A percentile compares a stretch with the other conserved stretches of the same genome.
phyloP scores from a whole-genome alignment of 1,140 invertebrate species.

The Polypedilum pembai region DNA sequence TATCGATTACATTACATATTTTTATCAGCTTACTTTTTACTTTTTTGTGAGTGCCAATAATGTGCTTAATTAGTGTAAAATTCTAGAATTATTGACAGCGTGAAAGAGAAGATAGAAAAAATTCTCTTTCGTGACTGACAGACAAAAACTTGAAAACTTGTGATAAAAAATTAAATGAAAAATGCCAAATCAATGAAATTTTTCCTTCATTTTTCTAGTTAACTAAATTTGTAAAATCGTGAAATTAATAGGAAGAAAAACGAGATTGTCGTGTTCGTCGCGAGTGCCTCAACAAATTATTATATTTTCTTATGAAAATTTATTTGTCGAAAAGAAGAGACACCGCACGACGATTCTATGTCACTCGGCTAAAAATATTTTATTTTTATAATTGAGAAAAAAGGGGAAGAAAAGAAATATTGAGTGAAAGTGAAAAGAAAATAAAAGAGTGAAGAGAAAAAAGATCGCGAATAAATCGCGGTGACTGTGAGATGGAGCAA shows the following conservation, averaged over 20 bases:
- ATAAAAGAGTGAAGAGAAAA: constrained; percentile 13
- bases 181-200: too few species aligned
- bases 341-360: too few species aligned
- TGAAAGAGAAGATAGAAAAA: too few species aligned
- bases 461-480: constrained; percentile 7
- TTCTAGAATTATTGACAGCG: too few species aligned
- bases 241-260: background rate
- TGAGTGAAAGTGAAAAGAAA: background rate
- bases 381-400: constrained; percentile 1
- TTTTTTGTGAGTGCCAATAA: too few species aligned
- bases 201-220: too few species aligned
- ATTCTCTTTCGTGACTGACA: too few species aligned
- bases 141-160: too few species aligned
- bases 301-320: too few species aligned
- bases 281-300: background rate
- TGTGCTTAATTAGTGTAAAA: too few species aligned
- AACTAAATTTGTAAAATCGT: background rate
- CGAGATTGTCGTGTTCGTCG: background rate
- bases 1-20: too few species aligned
- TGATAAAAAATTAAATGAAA: too few species aligned
- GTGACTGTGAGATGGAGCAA: background rate
- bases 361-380: constrained; percentile 11
- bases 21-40: background rate
- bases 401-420: background rate
- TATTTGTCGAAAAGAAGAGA: background rate